phyloP scores from a whole-genome alignment of 2,113 vertebrate genomes.

The Turnix velox region DNA sequence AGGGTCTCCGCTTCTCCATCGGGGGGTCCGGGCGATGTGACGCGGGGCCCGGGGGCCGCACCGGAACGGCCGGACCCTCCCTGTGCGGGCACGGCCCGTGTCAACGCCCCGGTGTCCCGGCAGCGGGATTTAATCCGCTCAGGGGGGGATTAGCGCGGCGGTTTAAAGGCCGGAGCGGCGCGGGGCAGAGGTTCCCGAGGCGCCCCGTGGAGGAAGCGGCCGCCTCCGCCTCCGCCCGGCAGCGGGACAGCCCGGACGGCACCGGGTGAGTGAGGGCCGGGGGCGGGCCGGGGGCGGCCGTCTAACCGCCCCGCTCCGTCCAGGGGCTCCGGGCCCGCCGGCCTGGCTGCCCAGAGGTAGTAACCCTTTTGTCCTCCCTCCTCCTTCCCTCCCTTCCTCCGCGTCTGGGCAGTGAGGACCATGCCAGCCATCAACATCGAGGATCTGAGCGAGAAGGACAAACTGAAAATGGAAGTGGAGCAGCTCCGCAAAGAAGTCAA shows the following conservation, averaged over 20 bases:
- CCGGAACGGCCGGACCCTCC: not conserved
- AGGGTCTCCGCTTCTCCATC: not conserved
- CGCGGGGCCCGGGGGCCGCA: not conserved
- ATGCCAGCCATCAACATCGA: constrained; percentile 94
- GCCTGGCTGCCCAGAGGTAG: not conserved
- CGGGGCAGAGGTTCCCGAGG: not conserved
- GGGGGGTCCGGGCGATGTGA: not conserved
- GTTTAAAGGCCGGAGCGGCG: constrained; percentile 83
- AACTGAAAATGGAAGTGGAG: constrained; percentile 87
- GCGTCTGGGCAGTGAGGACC: not conserved
- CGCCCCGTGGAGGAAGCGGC: not conserved
- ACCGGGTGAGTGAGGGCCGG: not conserved
- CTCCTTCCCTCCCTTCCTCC: not conserved
- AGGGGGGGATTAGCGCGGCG: constrained; percentile 79
- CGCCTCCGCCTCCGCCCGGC: not conserved
- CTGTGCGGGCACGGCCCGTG: not conserved
- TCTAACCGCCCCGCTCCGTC: not conserved
- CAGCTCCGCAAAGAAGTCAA: constrained; percentile 89
- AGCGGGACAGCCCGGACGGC: not conserved
- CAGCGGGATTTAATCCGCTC: constrained; percentile 79
- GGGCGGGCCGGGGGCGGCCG: constrained; percentile 36
- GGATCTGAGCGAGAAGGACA: constrained; percentile 90
- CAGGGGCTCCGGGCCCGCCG: not conserved
- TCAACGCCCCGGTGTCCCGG: not conserved
- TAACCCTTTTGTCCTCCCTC: not conserved